A percentile compares a stretch with the other conserved stretches of the same genome.
Conservation (phyloP, 1,140 invertebrate species). For the Caenorhabditis remanei region DNA sequence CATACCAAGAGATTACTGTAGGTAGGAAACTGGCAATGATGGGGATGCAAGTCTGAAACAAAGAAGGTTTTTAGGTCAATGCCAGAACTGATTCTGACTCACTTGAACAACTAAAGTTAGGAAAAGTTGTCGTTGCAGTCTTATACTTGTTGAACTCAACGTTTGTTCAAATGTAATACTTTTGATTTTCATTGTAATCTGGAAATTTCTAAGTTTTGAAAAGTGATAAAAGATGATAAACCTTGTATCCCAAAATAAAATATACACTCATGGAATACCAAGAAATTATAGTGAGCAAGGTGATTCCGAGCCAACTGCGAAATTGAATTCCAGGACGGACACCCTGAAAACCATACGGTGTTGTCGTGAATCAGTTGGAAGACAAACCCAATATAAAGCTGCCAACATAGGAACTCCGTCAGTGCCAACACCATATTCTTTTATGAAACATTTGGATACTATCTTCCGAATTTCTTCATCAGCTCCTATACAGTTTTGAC, state of each 20-base stretch:
- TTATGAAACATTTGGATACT: not conserved
- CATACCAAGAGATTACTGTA: conserved; percentile 39
- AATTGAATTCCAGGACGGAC: not conserved
- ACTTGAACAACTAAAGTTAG: not conserved
- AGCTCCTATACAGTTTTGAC: not conserved
- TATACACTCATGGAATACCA: not conserved
- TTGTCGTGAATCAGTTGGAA: not conserved
- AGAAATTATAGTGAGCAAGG: conserved; percentile 1
- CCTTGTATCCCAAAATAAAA: conserved; percentile 28
- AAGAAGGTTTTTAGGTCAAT: not conserved
- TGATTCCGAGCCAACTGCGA: conserved; percentile 31
- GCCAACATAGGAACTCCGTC: not conserved
- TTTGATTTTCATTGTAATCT: not conserved
- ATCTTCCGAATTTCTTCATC: conserved; percentile 7
- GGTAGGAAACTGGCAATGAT: conserved; percentile 22
- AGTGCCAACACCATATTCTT: not conserved
- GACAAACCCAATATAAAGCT: not conserved
- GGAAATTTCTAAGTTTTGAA: not conserved
- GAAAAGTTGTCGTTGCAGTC: conserved; percentile 15
- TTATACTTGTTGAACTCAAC: not conserved
- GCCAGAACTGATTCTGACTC: not conserved
- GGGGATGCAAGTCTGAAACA: not conserved
- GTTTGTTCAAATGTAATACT: not conserved
- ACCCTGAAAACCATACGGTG: not conserved
- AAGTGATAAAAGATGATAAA: not conserved